These are phyloP conservation scores for Microtus richardsoni DNA, from an alignment of 2,113 vertebrate species.

Conservation along the genomic window DNA sequence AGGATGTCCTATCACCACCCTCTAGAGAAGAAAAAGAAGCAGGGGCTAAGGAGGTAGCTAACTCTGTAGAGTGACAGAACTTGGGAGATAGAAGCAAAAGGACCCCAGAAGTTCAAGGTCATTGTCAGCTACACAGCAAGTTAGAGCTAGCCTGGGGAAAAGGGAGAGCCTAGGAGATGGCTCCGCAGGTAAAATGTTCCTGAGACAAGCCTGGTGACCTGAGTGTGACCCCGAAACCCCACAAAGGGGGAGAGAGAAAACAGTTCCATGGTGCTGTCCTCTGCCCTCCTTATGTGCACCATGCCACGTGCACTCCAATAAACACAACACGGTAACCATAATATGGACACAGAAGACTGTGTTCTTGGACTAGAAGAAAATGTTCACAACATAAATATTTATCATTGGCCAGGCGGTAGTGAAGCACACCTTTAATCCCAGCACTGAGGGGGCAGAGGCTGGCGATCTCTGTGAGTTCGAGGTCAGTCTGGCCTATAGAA, in stretches of 20 bases:
- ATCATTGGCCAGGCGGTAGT: neutral
- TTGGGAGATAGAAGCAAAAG: neutral
- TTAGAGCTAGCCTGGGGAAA: neutral
- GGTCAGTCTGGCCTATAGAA: too few relatives aligned
- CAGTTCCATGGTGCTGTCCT: neutral
- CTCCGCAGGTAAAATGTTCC: neutral
- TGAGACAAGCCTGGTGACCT: neutral
- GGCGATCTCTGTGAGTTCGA: too few relatives aligned
- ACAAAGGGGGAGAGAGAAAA: neutral
- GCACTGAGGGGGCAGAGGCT: too few relatives aligned
- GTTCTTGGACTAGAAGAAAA: neutral
- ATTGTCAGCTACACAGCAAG: neutral
- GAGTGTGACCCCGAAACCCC: neutral
- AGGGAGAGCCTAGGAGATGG: neutral
- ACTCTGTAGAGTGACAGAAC: neutral
- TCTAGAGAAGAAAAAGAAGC: neutral
- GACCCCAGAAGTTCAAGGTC: neutral
- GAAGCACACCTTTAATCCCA: too few relatives aligned
- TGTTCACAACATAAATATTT: neutral
- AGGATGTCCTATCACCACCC: neutral
- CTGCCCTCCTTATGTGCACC: neutral
- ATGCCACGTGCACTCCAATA: neutral
- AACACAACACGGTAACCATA: neutral
- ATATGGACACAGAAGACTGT: slow-evolving; percentile 2
- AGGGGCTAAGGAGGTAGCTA: neutral